phyloP scores from a whole-genome alignment of 2,797 vertebrate genomes.

The Ataeniobius toweri region DNA sequence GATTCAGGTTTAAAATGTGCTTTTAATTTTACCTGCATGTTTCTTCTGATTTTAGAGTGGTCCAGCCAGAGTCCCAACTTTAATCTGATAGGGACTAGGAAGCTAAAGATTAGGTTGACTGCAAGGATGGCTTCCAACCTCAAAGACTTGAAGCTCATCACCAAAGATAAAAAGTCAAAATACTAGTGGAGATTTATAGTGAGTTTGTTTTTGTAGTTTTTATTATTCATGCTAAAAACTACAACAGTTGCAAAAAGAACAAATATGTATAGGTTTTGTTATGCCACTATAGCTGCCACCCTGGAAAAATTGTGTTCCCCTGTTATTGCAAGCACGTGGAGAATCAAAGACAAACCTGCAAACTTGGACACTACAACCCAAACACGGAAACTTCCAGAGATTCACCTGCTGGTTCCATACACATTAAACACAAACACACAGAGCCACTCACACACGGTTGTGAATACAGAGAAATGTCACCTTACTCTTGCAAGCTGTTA shows the following conservation, averaged over 20 bases:
- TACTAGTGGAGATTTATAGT: neutral
- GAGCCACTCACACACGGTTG: constrained; percentile 76
- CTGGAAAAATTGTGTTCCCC: neutral
- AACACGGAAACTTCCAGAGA: constrained; percentile 30
- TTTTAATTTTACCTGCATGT: too few relatives aligned
- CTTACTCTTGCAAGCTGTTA: constrained; percentile 98
- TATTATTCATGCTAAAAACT: neutral
- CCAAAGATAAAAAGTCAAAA: too few relatives aligned
- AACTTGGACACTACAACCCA: constrained; percentile 3
- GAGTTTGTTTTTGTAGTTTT: neutral
- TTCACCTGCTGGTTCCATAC: constrained; percentile 35
- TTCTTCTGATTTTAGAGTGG: too few relatives aligned
- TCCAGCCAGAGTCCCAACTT: too few relatives aligned
- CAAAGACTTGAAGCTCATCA: too few relatives aligned
- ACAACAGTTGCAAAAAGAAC: neutral
- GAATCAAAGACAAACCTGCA: constrained; percentile 6
- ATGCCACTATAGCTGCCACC: neutral
- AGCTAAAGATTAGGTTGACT: too few relatives aligned
- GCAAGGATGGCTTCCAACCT: too few relatives aligned
- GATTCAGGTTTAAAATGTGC: too few relatives aligned
- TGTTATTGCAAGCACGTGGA: neutral
- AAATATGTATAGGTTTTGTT: neutral
- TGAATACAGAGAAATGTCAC: constrained; percentile 96
- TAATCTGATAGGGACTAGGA: too few relatives aligned
- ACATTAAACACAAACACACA: constrained; percentile 49